Evolutionary conservation across 2,113 vertebrate species (phyloP), one percentile per base, ranked within the genome.

Genomic region (Cynopterus brachyotis): DNA sequence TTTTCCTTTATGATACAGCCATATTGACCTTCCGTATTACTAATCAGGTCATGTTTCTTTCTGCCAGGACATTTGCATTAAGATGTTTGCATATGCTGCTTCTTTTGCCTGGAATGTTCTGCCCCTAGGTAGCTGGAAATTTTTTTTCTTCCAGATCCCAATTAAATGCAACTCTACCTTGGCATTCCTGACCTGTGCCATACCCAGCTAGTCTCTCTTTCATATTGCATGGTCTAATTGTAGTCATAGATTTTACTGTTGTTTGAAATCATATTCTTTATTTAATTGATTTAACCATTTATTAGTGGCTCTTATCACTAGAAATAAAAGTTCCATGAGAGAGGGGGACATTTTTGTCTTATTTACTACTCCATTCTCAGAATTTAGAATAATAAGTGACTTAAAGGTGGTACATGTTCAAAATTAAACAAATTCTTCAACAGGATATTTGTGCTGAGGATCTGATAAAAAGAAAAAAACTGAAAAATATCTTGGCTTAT

Each of bases 301-400:
- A 69, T 69, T 80, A 6, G 59, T 69, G 28, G 32, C 8, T 83
- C 28, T 75, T 72, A 3, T 59, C 57, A 91, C 24, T 64, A 92
- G 86, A 95, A 95, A 93, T 90, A 17, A 60, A 87, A 92, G 26
- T 72, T 62, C 22, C 20, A 50, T 32, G 59, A 59, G 22, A 91
- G 11, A n/a, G 37, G 16, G 3, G 13, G 9, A 32, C 7, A 42
- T 80, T 62, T 83, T 89, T 76, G 10, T 81, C 20, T 89, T 55
- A 80, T 69, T 90, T 22, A n/a, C 40, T 20, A 75, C 5, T 45
- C 19, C 62, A 80, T 85, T 95, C 24, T 9, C 37, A 89, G 62
- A 95, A 26, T 59, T 30, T 62, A 86, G 30, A 85, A 78, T 95
- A 90, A 64, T 80, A 91, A 87, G 35, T 70, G 15, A 32, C 66